Evolutionary conservation across 2,888 invertebrate genomes (phyloP), one percentile per base, ranked within the genome.

Genomic region (Ichneumoninae sp.): DNA sequence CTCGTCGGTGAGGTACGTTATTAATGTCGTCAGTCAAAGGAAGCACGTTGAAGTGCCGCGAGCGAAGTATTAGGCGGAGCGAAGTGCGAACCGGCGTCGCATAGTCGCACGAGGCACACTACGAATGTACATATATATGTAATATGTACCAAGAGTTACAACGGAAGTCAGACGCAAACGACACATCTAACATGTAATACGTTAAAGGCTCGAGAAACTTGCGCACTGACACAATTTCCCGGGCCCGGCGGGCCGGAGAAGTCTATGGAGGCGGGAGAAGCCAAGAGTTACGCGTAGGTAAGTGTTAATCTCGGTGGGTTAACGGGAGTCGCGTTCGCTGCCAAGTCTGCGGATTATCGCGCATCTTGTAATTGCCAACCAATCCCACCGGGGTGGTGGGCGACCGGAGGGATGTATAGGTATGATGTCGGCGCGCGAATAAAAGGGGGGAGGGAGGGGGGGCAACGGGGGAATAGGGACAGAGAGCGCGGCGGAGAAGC

Each of bases 331-430:
- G 90, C 89, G 90, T 88, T 91, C 88, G 90, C 89, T 93, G 93
- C 93, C 93, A 93, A 93, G 93, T 93, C 93, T 93, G 92, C 91
- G 93, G 93, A 93, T 93, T 93, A 93, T 93, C 93, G 92, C 93
- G 92, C 92, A 93, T 93, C 93, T 93, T 93, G 93, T 93, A 93
- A 93, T 93, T 93, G 93, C 93, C 93, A 93, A 92, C 93, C 93
- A 93, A 93, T 93, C 92, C 92, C 91, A 90, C 62, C 22, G 70
- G 77, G 50, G 72, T 68, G 78, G 80, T 84, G 13, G 82, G 76
- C 70, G 77, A 83, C 71, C 78, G 86, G 86, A 66, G 65, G 66
- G 76, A 52, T 40, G 54, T 66, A 54, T 76, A 65, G 52, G 76
- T 52, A 62, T 62, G 62, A 62, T 62, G 62, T 62, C n/a, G 91